Evolutionary conservation across 1,140 invertebrate genomes (phyloP).

Genomic region (Lepidurus apus): DNA sequence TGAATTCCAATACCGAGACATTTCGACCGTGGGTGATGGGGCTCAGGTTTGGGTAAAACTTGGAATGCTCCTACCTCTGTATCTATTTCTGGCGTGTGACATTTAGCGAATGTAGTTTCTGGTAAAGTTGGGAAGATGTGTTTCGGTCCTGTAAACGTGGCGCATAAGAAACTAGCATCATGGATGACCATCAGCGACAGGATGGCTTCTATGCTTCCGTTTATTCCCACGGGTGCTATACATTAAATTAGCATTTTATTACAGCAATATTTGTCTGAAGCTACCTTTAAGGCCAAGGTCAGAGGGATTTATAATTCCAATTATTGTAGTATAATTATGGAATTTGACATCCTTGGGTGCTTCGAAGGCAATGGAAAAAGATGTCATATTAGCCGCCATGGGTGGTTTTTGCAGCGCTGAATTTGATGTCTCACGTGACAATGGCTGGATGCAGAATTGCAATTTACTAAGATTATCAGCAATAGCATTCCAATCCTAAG

Average conservation of each 20-base stretch:
- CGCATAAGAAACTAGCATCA: conserved; percentile 8
- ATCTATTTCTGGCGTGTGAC: not conserved
- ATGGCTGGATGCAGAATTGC: conserved; percentile 8
- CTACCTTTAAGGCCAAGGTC: conserved; percentile 13
- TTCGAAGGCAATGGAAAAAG: conserved; percentile 14
- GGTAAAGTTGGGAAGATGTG: conserved; percentile 8
- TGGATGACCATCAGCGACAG: conserved; percentile 9
- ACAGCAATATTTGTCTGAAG: conserved; percentile 19
- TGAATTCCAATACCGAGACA: not conserved
- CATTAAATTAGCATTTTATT: not conserved
- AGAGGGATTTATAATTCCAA: not conserved
- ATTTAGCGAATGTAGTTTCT: not conserved
- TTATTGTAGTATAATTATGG: conserved; percentile 24
- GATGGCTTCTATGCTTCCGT: not conserved
- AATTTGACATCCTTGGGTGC: conserved; percentile 1
- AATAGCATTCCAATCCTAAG: conserved; percentile 27
- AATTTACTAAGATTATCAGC: conserved; percentile 24
- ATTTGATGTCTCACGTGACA: not conserved
- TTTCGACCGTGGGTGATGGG: not conserved
- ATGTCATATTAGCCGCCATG: not conserved
- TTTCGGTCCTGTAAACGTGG: not conserved
- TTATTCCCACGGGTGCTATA: not conserved
- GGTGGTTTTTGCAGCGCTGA: not conserved
- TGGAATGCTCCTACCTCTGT: not conserved
- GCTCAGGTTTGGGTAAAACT: conserved; percentile 4